These are phyloP conservation scores for Eospalax fontanierii DNA, from an alignment of 2,797 vertebrate species.

Conservation along the genomic window DNA sequence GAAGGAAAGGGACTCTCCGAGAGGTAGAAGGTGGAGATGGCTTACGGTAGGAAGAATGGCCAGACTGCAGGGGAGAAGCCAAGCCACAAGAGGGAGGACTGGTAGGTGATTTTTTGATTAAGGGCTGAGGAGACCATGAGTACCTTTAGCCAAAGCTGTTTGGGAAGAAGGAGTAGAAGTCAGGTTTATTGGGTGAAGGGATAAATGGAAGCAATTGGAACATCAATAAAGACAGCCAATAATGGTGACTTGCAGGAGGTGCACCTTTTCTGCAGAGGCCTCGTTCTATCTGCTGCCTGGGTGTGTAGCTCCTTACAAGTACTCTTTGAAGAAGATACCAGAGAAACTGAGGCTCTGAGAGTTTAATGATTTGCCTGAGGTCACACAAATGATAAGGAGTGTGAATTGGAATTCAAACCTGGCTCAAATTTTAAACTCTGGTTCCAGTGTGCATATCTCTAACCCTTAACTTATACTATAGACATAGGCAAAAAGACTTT, in stretches of 20 bases:
- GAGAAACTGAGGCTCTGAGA: conserved; percentile 33
- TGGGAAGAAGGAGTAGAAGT: neutral
- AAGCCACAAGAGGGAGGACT: neutral
- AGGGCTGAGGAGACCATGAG: neutral
- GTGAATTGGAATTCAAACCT: neutral
- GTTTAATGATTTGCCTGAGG: neutral
- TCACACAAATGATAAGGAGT: neutral
- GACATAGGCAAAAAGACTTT: neutral
- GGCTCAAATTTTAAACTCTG: neutral
- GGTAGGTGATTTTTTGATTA: neutral
- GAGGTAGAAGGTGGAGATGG: neutral
- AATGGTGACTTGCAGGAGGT: neutral
- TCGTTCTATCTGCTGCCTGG: neutral
- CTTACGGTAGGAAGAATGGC: neutral
- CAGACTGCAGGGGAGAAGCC: neutral
- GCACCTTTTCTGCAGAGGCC: neutral
- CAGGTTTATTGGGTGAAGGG: neutral
- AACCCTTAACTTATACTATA: neutral
- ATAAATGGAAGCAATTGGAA: neutral
- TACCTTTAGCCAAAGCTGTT: neutral
- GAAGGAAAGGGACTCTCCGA: neutral
- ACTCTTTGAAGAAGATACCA: neutral
- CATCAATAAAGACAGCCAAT: neutral
- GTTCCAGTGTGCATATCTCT: neutral
- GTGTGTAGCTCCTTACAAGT: neutral